A percentile compares a stretch with the other conserved stretches of the same genome.
Conservation (phyloP, 1,140 invertebrate genomes). For the Sweltsa coloradensis region DNA sequence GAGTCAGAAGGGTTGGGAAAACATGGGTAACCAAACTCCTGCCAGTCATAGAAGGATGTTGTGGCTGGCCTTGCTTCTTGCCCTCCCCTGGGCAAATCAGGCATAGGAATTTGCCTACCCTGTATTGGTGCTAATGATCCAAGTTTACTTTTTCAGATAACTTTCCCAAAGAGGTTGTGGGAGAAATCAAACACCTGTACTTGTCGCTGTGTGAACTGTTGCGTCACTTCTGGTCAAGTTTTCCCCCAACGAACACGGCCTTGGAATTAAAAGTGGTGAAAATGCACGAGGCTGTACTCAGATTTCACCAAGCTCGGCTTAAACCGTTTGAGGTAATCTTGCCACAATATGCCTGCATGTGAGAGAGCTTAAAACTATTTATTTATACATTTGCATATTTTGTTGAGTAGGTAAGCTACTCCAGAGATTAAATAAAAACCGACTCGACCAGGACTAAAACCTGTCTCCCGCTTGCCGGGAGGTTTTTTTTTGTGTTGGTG, state of each 20-base stretch:
- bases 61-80: too few species aligned
- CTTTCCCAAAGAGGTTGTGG: slow-evolving; percentile 67
- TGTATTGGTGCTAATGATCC: too few species aligned
- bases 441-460: too few species aligned
- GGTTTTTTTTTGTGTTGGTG: too few species aligned
- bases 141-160: too few species aligned
- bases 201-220: slow-evolving; percentile 74
- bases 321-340: slow-evolving; percentile 65
- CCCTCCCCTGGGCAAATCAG: too few species aligned
- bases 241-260: slow-evolving; percentile 70
- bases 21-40: too few species aligned
- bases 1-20: too few species aligned
- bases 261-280: slow-evolving; percentile 67
- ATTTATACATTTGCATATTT: background rate
- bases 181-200: slow-evolving; percentile 73
- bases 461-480: too few species aligned
- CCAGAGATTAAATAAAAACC: too few species aligned
- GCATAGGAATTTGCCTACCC: too few species aligned
- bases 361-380: background rate
- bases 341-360: background rate
- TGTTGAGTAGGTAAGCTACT: slow-evolving; percentile 6
- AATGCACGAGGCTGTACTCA: slow-evolving; percentile 77
- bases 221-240: slow-evolving; percentile 88
- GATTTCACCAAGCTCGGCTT: slow-evolving; percentile 76
- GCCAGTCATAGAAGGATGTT: too few species aligned